Evolutionary conservation across 2,113 vertebrate species (phyloP), one percentile per base, ranked within the genome.

Genomic region (Notarius quadriscutis): DNA sequence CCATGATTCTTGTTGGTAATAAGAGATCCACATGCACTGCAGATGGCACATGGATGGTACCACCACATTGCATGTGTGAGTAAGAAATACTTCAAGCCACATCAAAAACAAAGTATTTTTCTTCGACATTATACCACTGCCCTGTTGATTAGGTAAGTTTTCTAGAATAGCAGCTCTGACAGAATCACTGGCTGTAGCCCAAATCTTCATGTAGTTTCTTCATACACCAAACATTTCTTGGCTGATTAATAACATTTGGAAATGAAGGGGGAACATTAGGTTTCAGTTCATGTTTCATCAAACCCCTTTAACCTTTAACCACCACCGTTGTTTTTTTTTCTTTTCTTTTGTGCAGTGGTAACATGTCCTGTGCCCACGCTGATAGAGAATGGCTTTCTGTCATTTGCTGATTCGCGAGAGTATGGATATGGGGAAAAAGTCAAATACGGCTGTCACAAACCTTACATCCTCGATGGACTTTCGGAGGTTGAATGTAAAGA

Each of bases 51-150:
- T 99, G 98, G 97, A 96, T 95, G 2, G 27, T 89, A 48, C 87
- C 95, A 53, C 98, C 97, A 2, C 91, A 93, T 92, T 99, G 98
- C 93, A 93, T 12, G 90, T 89, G 98, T 97, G 93, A 91, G 93
- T 88, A 50, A 30, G 17, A 81, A 63, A 60, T 12, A 74, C 9
- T 51, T n/a, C 41, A 75, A 48, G 41, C 50, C 12, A n/a, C 25
- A n/a, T 53, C 50, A 50, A 25, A 51, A 50, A 51, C 9, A 18
- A 72, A 50, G 41, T 51, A 7, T 50, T 74, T 50, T 51, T 22
- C 1, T 75, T 51, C 25, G 48, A 57, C 25, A 78, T 78, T 0
- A 78, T 27, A n/a, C 10, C 22, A n/a, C 18, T 51, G 48, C 0
- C 11, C 10, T 53, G 22, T 51, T 22, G 25, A 55, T 55, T 34